A percentile compares a stretch with the other conserved stretches of the same genome.
phyloP scores from a whole-genome alignment of 2,113 vertebrate species.

The Sterna hirundo region DNA sequence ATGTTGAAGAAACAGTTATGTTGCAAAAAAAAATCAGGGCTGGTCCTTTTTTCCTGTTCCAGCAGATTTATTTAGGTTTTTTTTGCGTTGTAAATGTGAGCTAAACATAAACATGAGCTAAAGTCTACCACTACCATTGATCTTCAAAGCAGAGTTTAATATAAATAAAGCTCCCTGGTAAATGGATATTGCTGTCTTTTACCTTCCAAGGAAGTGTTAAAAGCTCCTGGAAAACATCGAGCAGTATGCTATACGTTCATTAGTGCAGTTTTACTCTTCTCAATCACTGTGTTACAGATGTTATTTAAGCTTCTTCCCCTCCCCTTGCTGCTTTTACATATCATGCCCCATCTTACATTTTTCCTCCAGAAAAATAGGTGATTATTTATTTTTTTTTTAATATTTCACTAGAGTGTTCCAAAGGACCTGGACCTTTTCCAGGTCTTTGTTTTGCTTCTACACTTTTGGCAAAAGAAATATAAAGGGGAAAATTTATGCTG shows the following conservation, averaged over 20 bases:
- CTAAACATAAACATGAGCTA: background rate
- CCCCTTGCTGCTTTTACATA: background rate
- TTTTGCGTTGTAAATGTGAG: background rate
- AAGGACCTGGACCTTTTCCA: constrained; percentile 19
- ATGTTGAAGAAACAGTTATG: background rate
- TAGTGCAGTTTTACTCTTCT: background rate
- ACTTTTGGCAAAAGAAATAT: constrained; percentile 42
- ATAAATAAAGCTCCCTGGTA: background rate
- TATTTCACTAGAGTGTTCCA: constrained; percentile 17
- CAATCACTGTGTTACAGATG: background rate
- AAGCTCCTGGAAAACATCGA: background rate
- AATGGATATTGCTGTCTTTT: background rate
- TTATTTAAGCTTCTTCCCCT: background rate
- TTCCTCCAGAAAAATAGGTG: background rate
- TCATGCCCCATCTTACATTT: background rate
- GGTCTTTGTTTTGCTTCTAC: constrained; percentile 25
- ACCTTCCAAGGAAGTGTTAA: background rate
- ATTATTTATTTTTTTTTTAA: background rate
- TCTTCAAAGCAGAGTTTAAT: background rate
- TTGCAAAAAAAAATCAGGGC: background rate
- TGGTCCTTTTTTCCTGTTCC: background rate
- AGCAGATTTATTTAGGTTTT: background rate
- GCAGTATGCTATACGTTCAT: background rate
- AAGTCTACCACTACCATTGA: background rate
- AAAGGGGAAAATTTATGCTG: constrained; percentile 17